Evolutionary conservation across 2,113 vertebrate genomes (phyloP).

Genomic region (Eretmochelys imbricata): DNA sequence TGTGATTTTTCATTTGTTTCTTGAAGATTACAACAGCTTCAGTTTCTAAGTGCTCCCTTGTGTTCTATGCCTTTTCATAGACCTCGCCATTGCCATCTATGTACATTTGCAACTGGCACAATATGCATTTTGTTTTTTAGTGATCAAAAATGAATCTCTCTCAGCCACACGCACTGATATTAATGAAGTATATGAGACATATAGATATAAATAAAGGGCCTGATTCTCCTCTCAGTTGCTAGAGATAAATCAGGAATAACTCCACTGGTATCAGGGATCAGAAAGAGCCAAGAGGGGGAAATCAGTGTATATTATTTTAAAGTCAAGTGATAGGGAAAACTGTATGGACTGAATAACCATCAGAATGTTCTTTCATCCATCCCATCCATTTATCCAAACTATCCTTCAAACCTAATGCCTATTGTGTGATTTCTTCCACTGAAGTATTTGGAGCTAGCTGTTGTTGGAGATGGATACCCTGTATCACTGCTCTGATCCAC

Average conservation of each 20-base stretch:
- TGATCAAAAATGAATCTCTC: neutral
- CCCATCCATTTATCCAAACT: neutral
- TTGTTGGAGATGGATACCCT: accelerated
- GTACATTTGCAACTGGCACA: neutral
- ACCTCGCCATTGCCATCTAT: neutral
- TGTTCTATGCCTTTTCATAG: neutral
- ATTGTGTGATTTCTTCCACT: neutral
- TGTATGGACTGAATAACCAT: neutral
- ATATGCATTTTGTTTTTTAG: neutral
- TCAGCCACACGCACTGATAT: neutral
- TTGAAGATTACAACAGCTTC: neutral
- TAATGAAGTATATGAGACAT: neutral
- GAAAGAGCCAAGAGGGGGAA: neutral
- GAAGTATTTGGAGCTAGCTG: neutral
- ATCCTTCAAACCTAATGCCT: neutral
- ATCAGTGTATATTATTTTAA: neutral
- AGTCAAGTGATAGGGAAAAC: neutral
- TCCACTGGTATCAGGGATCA: neutral
- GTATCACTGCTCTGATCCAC: neutral
- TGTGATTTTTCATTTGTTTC: neutral
- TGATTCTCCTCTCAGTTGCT: neutral
- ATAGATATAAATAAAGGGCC: neutral
- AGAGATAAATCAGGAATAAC: neutral
- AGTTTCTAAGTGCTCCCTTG: neutral
- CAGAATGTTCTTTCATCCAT: neutral